These are phyloP conservation scores for Dromaius novaehollandiae DNA, from an alignment of 2,113 vertebrate species.

Conservation along the genomic window DNA sequence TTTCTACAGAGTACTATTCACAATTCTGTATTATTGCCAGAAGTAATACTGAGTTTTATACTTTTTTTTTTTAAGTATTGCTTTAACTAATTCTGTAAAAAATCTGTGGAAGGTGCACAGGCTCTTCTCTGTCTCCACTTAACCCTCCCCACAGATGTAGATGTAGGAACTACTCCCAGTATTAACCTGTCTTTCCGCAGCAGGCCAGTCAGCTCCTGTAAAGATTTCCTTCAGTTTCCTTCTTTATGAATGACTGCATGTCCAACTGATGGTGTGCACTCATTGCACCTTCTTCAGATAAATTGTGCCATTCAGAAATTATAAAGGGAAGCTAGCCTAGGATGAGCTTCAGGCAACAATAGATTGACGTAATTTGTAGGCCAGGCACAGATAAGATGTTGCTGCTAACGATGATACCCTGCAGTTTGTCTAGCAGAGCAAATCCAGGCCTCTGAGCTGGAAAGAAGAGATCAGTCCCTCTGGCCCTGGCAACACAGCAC, in stretches of 20 bases:
- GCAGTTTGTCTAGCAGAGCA: background rate
- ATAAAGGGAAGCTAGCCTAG: background rate
- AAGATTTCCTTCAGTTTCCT: background rate
- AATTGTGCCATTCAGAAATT: background rate
- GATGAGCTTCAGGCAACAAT: background rate
- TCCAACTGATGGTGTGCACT: background rate
- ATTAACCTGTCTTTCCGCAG: background rate
- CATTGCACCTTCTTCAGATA: background rate
- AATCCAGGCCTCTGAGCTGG: background rate
- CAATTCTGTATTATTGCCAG: background rate
- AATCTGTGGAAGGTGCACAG: background rate
- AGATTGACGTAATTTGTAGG: rapidly evolving
- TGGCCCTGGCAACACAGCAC: background rate
- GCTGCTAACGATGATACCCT: background rate
- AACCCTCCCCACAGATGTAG: background rate
- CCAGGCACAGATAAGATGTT: background rate
- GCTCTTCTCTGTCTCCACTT: background rate
- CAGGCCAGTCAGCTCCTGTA: background rate
- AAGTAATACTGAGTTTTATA: background rate
- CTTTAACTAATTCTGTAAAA: background rate
- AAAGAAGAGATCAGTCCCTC: background rate
- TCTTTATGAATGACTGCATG: background rate
- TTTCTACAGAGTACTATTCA: background rate
- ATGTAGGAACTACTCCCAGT: background rate
- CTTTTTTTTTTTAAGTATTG: background rate